Evolutionary conservation across 2,888 invertebrate species (phyloP).

Genomic region (Leptothorax acervorum): DNA sequence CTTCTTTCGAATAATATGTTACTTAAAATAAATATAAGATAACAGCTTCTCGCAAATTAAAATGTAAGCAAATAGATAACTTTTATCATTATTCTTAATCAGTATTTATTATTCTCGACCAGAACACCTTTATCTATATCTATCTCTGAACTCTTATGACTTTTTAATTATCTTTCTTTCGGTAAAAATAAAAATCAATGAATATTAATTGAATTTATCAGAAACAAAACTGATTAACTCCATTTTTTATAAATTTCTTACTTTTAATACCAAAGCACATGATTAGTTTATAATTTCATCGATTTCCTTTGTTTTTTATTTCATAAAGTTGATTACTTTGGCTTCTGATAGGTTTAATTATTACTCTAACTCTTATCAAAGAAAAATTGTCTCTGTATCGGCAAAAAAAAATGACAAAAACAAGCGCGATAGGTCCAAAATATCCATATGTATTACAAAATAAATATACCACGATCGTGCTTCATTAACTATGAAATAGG

Average conservation of each 20-base stretch:
- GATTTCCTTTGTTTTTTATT: neutral
- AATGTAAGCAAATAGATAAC: neutral
- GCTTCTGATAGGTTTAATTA: neutral
- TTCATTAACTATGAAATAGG: neutral
- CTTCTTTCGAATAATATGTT: neutral
- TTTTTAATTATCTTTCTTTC: neutral
- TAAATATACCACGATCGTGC: neutral
- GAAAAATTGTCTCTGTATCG: neutral
- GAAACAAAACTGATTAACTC: neutral
- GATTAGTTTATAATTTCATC: neutral
- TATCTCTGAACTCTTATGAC: neutral
- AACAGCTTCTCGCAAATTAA: neutral
- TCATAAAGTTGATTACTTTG: neutral
- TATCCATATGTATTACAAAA: neutral
- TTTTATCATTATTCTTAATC: constrained; percentile 2
- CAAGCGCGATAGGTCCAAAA: too few relatives aligned
- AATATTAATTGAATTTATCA: neutral
- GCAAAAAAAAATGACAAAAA: neutral
- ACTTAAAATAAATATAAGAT: neutral
- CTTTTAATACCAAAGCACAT: neutral
- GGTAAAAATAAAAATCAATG: neutral
- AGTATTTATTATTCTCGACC: neutral
- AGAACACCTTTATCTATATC: neutral
- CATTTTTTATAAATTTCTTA: neutral
- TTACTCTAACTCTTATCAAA: neutral